phyloP scores from a whole-genome alignment of 2,888 invertebrate species.

The Eupithecia subfuscata region DNA sequence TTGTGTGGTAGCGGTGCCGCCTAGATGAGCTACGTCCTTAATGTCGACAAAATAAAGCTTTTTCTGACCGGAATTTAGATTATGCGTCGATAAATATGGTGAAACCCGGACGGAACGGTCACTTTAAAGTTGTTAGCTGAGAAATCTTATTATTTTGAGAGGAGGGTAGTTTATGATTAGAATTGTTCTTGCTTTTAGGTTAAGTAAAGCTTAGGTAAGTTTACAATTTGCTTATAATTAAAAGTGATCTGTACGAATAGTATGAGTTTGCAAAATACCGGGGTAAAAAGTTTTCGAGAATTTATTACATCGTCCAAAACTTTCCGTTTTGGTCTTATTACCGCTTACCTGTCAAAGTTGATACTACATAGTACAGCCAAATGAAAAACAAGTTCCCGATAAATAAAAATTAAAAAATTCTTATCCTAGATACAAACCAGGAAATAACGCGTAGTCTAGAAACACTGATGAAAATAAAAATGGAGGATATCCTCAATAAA shows the following conservation, averaged over 20 bases:
- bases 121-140: not conserved
- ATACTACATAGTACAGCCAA: too few relatives aligned
- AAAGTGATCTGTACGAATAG: too few relatives aligned
- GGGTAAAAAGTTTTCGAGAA: too few relatives aligned
- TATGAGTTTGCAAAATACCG: too few relatives aligned
- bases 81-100: not conserved
- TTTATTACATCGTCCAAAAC: too few relatives aligned
- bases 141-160: slow-evolving; percentile 11
- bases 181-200: not conserved
- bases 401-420: too few relatives aligned
- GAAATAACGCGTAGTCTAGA: not conserved
- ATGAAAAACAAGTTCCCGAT: too few relatives aligned
- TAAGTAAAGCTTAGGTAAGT: not conserved
- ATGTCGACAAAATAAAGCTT: not conserved
- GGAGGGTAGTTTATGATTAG: not conserved
- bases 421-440: not conserved
- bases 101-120: not conserved
- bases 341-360: too few relatives aligned
- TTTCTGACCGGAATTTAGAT: not conserved
- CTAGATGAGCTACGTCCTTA: not conserved
- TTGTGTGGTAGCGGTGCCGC: not conserved
- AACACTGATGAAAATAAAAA: slow-evolving; percentile 6
- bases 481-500: slow-evolving; percentile 25
- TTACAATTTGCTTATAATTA: not conserved
- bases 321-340: too few relatives aligned